Base-by-base conservation (phyloP, 2,113 vertebrate species). In the Bubo bubo region DNA sequence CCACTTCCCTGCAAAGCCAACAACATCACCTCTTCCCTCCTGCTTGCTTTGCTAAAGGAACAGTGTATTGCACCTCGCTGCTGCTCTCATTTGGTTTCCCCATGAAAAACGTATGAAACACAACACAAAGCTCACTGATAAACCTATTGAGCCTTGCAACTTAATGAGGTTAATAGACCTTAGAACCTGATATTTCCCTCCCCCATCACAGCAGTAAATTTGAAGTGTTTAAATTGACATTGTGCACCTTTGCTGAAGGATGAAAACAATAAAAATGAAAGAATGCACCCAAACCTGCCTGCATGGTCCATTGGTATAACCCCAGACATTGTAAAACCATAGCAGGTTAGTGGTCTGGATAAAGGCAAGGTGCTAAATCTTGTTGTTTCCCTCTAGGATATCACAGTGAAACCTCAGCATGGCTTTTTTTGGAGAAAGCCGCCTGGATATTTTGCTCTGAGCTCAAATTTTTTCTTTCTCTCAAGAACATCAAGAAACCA, bases 1-100 rank as follows among this genome's bases (percentile, higher is more conserved):
- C 47, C 30, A 23, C 64, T 79, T 79, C 19, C 30, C 84, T 62
- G 45, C 52, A 67, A 81, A 89, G 37, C 47, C 8, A 47, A 28
- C 6, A 32, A 3, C 6, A 53, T 26, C 62, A 41, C 18, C 24
- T 43, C 56, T 60, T 41, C 59, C 52, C 64, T 81, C 62, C 49
- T 32, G 60, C 39, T 55, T 56, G 27, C 45, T 37, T 26, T 39
- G 52, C 28, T 86, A 81, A 64, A 86, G 50, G 24, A n/a, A 17
- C 1, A 10, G 27, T 6, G 10, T 14, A 10, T 4, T 32, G 58
- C 41, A 9, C 24, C 55, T 83, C 2, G 1, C 0, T 62, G 16
- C 55, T 80, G 8, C 74, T 86, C n/a, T 88, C 2, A 0, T 59
- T 22, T 71, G 20, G 14, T 56, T 63, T 91, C 10, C 35, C 39